Evolutionary conservation across 2,797 vertebrate species (phyloP), one percentile per base, ranked within the genome.

Genomic region (Hypotaenidia philippensis): DNA sequence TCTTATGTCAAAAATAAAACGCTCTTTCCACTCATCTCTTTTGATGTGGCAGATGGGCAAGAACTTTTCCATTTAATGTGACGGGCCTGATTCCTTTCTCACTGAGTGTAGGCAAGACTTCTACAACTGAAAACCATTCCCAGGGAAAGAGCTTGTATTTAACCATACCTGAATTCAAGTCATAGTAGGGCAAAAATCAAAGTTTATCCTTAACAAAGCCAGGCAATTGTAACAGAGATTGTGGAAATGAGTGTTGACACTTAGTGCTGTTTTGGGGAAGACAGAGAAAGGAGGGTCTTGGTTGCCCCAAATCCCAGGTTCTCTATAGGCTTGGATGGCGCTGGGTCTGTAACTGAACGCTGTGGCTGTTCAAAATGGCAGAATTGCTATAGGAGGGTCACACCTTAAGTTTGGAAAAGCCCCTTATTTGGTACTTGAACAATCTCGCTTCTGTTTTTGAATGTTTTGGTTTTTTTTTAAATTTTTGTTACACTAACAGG

Each of bases 401-500:
- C 70, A 68, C 56, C 86, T 95, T 31, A 21, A 34, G 75, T 92
- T 88, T 94, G 93, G 94, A 94, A 96, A 96, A 97, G 95, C 97
- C 97, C 97, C 77, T 94, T 98, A 93, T 98, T 98, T 98, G 98
- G 98, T 99, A 99, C 98, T 99, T 99, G 99, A 99, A 99, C 98
- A 98, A 97, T 98, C 96, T 98, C 65, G 76, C 98, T 97, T 97
- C 98, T 98, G 97, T 97, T 98, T 98, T 98, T 98, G 98, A 99
- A 98, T 99, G 98, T 98, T 95, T 89, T 31, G 72, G 88, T 94
- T 97, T 93, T 89, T 36, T 34, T 34, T 34, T 34, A 34, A 34
- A 70, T 90, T 94, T 91, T 94, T 96, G 90, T 96, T 96, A 97
- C 87, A 50, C 87, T 96, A 95, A 95, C 96, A 93, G 97, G 94